Percentiles rank a stretch among this genome's conserved stretches.
Conservation (phyloP, 2,888 invertebrate species). For the Coleophora deauratella region DNA sequence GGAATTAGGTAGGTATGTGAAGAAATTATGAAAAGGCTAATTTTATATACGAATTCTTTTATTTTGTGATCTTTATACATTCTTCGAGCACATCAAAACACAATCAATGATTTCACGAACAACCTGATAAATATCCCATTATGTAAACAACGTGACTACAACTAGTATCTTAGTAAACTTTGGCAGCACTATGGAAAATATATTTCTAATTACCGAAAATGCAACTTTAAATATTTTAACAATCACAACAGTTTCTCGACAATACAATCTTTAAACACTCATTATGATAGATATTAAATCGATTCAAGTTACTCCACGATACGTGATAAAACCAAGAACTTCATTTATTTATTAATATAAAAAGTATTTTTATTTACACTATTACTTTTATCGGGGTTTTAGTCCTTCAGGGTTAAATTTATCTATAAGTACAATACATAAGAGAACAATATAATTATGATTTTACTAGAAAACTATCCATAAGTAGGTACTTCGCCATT, state of each 20-base stretch:
- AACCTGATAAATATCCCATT: conserved; percentile 64
- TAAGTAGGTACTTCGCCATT: too few relatives aligned
- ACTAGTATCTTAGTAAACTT: conserved; percentile 67
- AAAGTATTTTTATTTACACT: conserved; percentile 57
- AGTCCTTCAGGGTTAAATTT: conserved; percentile 58
- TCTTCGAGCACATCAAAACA: conserved; percentile 61
- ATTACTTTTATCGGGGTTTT: conserved; percentile 57
- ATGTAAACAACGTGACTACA: conserved; percentile 67
- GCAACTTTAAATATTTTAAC: conserved; percentile 67
- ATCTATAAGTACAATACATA: conserved; percentile 46
- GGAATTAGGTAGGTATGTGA: too few relatives aligned
- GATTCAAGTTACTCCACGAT: conserved; percentile 41
- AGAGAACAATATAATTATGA: conserved; percentile 47
- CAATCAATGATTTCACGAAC: conserved; percentile 63
- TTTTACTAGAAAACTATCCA: too few relatives aligned
- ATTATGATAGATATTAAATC: conserved; percentile 38
- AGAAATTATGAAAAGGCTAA: too few relatives aligned
- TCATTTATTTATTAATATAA: conserved; percentile 38
- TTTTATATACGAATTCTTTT: conserved; percentile 46
- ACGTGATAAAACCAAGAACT: conserved; percentile 35
- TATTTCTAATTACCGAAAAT: conserved; percentile 69
- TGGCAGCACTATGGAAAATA: conserved; percentile 76
- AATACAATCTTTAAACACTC: conserved; percentile 52
- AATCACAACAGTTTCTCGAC: conserved; percentile 70
- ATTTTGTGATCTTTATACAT: conserved; percentile 60